These are phyloP conservation scores for Maccullochella peelii DNA, from an alignment of 2,113 vertebrate species.

Conservation along the genomic window DNA sequence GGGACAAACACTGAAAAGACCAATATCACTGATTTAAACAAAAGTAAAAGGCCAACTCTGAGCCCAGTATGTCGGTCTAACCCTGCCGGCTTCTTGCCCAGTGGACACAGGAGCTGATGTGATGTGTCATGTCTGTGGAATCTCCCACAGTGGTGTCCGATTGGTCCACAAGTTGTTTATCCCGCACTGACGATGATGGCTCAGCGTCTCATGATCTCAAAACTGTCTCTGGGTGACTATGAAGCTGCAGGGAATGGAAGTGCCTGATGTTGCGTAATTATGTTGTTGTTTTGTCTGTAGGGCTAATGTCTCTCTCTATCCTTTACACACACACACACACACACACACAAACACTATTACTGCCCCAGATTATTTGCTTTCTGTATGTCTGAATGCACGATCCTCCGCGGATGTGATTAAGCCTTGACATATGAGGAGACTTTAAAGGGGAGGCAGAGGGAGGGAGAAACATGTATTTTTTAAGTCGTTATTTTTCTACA, in stretches of 20 bases:
- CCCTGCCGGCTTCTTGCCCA: constrained; percentile 17
- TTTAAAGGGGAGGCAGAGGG: not conserved
- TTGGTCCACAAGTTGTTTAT: constrained; percentile 46
- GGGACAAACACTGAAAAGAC: not conserved
- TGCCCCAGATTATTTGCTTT: constrained; percentile 9
- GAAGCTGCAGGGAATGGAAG: constrained; percentile 70
- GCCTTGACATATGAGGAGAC: constrained; percentile 28
- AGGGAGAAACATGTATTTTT: constrained; percentile 51
- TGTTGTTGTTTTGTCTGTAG: constrained; percentile 42
- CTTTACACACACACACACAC: constrained; percentile 19
- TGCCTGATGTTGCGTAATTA: constrained; percentile 64
- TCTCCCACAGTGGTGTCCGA: constrained; percentile 44
- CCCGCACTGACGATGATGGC: constrained; percentile 43
- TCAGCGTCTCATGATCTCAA: constrained; percentile 39
- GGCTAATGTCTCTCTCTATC: constrained; percentile 14
- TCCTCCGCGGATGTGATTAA: constrained; percentile 10
- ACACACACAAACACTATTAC: constrained; percentile 8
- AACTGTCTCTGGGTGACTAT: constrained; percentile 41
- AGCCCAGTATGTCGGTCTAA: not conserved
- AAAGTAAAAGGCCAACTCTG: not conserved
- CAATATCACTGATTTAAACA: not conserved
- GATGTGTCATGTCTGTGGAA: constrained; percentile 58
- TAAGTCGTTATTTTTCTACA: constrained; percentile 77
- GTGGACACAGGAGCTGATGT: constrained; percentile 32
- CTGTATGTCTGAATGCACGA: constrained; percentile 2